phyloP scores from a whole-genome alignment of 2,113 vertebrate species.

The Planiliza haematocheilus region DNA sequence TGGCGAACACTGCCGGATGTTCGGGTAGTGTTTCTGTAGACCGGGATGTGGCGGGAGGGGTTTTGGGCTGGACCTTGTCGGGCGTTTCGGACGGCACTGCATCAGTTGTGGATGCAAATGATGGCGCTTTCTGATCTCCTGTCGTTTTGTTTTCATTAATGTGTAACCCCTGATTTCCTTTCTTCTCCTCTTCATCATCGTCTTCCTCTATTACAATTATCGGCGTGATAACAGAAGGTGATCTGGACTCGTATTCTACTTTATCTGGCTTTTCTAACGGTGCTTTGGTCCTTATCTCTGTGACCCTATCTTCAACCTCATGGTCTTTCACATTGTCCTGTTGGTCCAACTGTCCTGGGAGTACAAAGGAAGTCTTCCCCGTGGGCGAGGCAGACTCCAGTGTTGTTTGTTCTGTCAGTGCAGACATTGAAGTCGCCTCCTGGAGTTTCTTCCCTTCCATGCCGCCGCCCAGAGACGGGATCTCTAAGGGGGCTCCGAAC shows the following conservation, averaged over 20 bases:
- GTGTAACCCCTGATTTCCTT: conserved; percentile 28
- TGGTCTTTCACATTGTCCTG: conserved; percentile 23
- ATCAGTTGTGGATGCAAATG: conserved; percentile 54
- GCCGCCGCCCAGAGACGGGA: conserved; percentile 83
- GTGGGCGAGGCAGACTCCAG: conserved; percentile 65
- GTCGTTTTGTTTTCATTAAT: conserved; percentile 28
- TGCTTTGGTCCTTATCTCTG: conserved; percentile 64
- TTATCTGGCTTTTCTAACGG: conserved; percentile 13
- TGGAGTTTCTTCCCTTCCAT: conserved; percentile 78
- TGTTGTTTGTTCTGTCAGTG: conserved; percentile 80
- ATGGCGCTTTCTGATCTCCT: not conserved
- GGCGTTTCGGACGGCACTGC: conserved; percentile 42
- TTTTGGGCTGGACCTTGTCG: conserved; percentile 4
- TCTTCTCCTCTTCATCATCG: conserved; percentile 46
- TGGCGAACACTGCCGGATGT: conserved; percentile 83
- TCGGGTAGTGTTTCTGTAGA: conserved; percentile 49
- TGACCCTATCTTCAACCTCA: not conserved
- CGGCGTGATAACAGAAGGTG: conserved; percentile 59
- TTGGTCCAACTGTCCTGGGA: conserved; percentile 59
- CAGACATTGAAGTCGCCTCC: conserved; percentile 89
- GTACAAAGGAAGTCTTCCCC: conserved; percentile 47
- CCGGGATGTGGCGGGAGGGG: not conserved
- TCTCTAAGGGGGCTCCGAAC: conserved; percentile 91
- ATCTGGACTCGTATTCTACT: conserved; percentile 30
- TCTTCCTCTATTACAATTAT: conserved; percentile 67